phyloP scores from a whole-genome alignment of 2,797 vertebrate species.

The Eleutherodactylus coqui region DNA sequence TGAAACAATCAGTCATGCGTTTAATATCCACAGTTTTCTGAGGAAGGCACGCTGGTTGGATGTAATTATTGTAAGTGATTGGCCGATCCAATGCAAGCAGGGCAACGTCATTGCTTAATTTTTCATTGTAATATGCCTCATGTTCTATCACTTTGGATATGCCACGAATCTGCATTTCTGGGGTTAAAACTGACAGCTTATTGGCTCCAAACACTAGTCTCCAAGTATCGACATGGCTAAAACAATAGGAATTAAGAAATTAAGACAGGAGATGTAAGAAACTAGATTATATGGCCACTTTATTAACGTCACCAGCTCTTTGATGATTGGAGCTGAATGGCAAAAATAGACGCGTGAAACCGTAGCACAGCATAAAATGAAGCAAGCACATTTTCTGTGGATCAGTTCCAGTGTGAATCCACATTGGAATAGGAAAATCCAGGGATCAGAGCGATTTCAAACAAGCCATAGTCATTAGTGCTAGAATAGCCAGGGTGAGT shows the following conservation, averaged over 20 bases:
- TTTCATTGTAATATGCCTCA: neutral
- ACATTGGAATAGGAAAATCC: too few relatives aligned
- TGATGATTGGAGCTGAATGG: too few relatives aligned
- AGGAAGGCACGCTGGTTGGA: conserved; percentile 13
- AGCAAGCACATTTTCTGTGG: too few relatives aligned
- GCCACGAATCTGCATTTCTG: neutral
- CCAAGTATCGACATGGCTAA: conserved; percentile 19
- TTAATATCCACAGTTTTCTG: neutral
- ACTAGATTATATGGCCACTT: neutral
- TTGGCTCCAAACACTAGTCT: conserved; percentile 43
- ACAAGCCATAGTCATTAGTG: too few relatives aligned
- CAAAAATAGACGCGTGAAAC: too few relatives aligned
- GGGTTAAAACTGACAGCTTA: accelerated
- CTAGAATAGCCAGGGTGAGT: too few relatives aligned
- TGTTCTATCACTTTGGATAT: conserved; percentile 7
- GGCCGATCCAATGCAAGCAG: neutral
- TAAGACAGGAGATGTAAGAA: neutral
- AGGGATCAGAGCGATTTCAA: too few relatives aligned
- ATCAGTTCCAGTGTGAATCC: too few relatives aligned
- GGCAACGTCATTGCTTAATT: neutral
- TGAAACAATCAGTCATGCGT: neutral
- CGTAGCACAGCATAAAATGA: too few relatives aligned
- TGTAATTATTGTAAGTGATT: neutral
- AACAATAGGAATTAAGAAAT: neutral
- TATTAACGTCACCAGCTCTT: too few relatives aligned